Conservation (phyloP, 2,797 vertebrate species). For the Coregonus sp. region DNA sequence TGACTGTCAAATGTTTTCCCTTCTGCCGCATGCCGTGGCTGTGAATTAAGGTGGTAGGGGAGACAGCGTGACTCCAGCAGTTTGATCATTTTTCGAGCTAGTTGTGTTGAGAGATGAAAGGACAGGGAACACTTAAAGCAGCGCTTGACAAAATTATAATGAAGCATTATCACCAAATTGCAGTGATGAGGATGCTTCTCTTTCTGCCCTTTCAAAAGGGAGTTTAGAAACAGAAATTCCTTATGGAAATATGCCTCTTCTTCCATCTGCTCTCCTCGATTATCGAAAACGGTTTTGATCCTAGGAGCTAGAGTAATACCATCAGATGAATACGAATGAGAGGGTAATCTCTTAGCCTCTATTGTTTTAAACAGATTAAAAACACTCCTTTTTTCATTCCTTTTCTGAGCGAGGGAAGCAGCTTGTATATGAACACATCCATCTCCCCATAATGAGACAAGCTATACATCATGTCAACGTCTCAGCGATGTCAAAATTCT, state of each 20-base stretch:
- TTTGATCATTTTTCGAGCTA: constrained; percentile 41
- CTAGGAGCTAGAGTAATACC: constrained; percentile 1
- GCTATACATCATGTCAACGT: constrained; percentile 38
- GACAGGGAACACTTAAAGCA: constrained; percentile 50
- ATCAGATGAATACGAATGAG: constrained; percentile 26
- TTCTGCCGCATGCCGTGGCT: constrained; percentile 29
- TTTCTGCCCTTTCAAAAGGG: constrained; percentile 53
- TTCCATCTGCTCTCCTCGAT: constrained; percentile 25
- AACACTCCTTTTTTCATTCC: constrained; percentile 20
- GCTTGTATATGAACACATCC: constrained; percentile 13
- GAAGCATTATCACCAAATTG: constrained; percentile 66
- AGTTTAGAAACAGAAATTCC: constrained; percentile 51
- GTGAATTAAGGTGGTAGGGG: constrained; percentile 36
- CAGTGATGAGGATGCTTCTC: constrained; percentile 59
- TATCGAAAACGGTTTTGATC: constrained; percentile 42
- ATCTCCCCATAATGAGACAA: constrained; percentile 24
- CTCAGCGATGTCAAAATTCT: constrained; percentile 29
- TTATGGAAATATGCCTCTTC: constrained; percentile 32
- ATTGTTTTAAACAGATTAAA: constrained; percentile 37
- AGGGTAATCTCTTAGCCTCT: constrained; percentile 20
- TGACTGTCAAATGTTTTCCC: too few relatives aligned
- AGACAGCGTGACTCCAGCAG: constrained; percentile 45
- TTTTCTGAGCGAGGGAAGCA: background rate
- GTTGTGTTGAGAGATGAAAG: constrained; percentile 50
- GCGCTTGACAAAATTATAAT: constrained; percentile 65